Evolutionary conservation across 1,140 invertebrate species (phyloP).

Genomic region (Hestina assimilis): DNA sequence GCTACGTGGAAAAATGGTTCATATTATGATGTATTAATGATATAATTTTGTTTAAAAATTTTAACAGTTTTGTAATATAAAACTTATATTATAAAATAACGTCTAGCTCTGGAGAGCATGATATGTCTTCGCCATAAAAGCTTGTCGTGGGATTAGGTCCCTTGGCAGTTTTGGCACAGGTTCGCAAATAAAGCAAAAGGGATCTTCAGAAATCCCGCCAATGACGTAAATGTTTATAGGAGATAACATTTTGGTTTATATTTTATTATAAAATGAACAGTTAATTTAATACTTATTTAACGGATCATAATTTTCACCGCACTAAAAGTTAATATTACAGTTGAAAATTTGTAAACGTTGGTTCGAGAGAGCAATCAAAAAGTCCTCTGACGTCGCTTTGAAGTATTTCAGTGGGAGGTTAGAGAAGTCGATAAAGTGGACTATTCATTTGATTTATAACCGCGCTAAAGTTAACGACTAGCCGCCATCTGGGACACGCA

Average conservation of each 20-base stretch:
- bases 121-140: conserved; percentile 7
- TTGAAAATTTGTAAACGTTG: conserved; percentile 34
- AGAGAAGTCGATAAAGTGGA: conserved; percentile 51
- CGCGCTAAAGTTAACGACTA: conserved; percentile 58
- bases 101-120: not conserved
- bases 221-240: not conserved
- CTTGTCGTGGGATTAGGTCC: conserved; percentile 6
- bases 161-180: conserved; percentile 11
- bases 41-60: too few relatives aligned
- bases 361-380: conserved; percentile 50
- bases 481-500: conserved; percentile 58
- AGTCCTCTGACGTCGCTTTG: conserved; percentile 48
- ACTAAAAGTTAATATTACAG: conserved; percentile 12
- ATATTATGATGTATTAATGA: too few relatives aligned
- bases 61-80: too few relatives aligned
- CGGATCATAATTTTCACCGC: not conserved
- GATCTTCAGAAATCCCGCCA: conserved; percentile 1
- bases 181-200: conserved; percentile 6
- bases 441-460: conserved; percentile 65
- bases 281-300: too few relatives aligned
- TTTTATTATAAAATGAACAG: not conserved
- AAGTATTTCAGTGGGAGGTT: conserved; percentile 44
- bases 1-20: too few relatives aligned
- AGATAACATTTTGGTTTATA: not conserved
- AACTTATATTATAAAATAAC: not conserved